These are phyloP conservation scores for Cynopterus sphinx DNA, from an alignment of 2,797 vertebrate species.

Conservation along the genomic window DNA sequence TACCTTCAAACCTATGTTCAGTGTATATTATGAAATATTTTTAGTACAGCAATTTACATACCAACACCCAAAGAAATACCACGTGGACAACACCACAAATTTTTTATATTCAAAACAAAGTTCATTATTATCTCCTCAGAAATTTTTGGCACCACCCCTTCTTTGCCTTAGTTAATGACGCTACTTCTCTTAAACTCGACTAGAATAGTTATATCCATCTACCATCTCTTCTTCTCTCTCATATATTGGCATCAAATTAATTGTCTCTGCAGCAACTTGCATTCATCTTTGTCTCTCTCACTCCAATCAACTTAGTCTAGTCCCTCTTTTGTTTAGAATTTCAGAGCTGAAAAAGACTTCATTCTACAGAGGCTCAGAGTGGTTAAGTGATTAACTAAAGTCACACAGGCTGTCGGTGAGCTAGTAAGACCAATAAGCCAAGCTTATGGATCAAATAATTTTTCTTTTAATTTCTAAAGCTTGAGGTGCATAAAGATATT, in stretches of 20 bases:
- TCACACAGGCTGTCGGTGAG: background rate
- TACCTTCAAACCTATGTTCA: background rate
- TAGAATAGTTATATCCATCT: background rate
- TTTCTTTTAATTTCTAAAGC: background rate
- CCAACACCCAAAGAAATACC: background rate
- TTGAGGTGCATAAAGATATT: background rate
- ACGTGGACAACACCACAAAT: background rate
- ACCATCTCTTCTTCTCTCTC: background rate
- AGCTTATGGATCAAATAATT: no score
- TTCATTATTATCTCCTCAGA: background rate
- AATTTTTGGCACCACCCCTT: background rate
- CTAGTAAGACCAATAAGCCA: background rate
- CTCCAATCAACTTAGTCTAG: background rate
- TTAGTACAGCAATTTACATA: background rate
- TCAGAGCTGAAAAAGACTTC: background rate
- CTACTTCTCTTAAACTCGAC: background rate
- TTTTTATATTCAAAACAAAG: background rate
- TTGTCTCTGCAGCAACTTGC: background rate
- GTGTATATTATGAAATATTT: background rate
- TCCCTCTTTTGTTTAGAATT: background rate
- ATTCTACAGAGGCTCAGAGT: background rate
- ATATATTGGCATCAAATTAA: background rate
- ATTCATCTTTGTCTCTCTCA: background rate
- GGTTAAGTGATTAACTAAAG: background rate
- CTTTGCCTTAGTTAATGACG: background rate